Evolutionary conservation across 2,113 vertebrate species (phyloP).

Genomic region (Cyanocitta stelleri): DNA sequence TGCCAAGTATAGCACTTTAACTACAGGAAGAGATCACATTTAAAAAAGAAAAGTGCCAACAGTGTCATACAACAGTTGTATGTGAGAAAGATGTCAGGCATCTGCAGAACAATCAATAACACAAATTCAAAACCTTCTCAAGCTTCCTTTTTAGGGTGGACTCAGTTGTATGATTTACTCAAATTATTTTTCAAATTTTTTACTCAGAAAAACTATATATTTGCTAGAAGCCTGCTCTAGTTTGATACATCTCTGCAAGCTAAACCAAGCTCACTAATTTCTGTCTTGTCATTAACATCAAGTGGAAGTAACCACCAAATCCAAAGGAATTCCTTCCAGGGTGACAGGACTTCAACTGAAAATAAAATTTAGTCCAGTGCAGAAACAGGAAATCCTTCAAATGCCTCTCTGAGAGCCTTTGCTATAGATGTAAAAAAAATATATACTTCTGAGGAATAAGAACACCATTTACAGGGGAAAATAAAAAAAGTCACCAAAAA

Average conservation of each 20-base stretch:
- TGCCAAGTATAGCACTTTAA: background rate
- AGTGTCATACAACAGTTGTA: background rate
- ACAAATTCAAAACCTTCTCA: background rate
- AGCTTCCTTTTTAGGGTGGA: background rate
- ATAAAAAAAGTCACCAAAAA: background rate
- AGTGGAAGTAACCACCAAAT: background rate
- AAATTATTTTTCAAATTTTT: background rate
- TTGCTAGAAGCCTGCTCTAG: background rate
- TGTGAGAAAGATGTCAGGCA: background rate
- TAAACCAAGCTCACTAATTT: background rate
- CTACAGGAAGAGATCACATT: background rate
- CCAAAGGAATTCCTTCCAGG: background rate
- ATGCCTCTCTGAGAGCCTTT: background rate
- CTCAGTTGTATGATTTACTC: background rate
- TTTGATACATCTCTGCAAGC: background rate
- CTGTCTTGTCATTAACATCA: background rate
- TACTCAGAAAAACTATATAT: background rate
- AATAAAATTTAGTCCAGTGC: background rate
- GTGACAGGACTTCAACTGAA: background rate
- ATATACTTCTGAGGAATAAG: background rate
- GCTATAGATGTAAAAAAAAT: background rate
- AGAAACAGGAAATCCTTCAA: background rate
- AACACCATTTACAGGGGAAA: background rate
- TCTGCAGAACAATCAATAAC: background rate
- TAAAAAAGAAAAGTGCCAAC: background rate